phyloP scores from a whole-genome alignment of 2,888 invertebrate species.

The Cecidostiba fungosa region DNA sequence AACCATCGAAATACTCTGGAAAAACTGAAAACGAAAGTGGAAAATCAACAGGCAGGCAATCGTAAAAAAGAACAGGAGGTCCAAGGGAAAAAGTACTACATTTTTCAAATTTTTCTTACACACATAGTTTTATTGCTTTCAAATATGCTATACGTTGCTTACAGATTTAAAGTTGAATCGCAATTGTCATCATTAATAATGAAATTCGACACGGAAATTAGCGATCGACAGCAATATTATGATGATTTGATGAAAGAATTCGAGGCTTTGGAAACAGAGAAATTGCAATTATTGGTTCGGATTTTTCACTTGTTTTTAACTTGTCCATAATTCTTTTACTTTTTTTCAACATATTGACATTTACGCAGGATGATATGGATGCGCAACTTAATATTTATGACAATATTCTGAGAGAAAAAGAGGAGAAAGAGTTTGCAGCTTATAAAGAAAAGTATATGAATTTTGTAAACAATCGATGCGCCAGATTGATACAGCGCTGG shows the following conservation, averaged over 20 bases:
- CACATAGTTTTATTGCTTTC: background rate
- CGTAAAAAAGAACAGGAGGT: slow-evolving; percentile 60
- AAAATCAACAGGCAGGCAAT: slow-evolving; percentile 53
- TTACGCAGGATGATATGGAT: slow-evolving; percentile 64
- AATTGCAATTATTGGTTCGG: slow-evolving; percentile 59
- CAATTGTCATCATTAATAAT: slow-evolving; percentile 65
- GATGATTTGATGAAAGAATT: slow-evolving; percentile 63
- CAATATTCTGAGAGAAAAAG: slow-evolving; percentile 57
- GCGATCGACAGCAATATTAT: slow-evolving; percentile 61
- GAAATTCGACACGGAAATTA: slow-evolving; percentile 67
- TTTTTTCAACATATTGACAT: background rate
- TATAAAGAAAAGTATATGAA: slow-evolving; percentile 55
- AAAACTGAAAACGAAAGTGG: slow-evolving; percentile 52
- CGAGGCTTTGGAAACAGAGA: slow-evolving; percentile 56
- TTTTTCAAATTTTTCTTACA: background rate
- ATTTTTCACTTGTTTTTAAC: slow-evolving; percentile 7
- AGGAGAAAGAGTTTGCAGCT: slow-evolving; percentile 50
- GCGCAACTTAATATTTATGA: slow-evolving; percentile 63
- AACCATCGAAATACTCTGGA: slow-evolving; percentile 45
- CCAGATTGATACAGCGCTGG: slow-evolving; percentile 68
- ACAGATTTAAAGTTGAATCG: slow-evolving; percentile 67
- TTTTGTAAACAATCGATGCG: slow-evolving; percentile 62
- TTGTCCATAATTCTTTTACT: slow-evolving; percentile 12
- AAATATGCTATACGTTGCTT: background rate
- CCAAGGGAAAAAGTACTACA: slow-evolving; percentile 64